These are phyloP conservation scores for Malurus alboscapulatus DNA, from an alignment of 2,113 vertebrate species.

Conservation along the genomic window DNA sequence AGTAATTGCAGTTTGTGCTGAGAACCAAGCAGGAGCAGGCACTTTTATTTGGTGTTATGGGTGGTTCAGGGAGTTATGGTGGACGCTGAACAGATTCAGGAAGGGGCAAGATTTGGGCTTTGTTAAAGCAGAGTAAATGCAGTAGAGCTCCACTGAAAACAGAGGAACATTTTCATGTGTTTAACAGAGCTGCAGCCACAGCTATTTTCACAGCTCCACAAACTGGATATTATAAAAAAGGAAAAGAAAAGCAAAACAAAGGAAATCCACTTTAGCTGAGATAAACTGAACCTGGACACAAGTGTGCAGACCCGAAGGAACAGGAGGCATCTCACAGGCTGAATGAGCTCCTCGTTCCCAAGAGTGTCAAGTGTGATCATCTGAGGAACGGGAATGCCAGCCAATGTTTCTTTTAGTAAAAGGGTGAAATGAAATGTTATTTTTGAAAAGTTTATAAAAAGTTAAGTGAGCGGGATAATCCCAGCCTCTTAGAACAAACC, in stretches of 20 bases:
- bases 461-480: not conserved
- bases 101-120: not conserved
- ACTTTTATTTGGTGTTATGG: not conserved
- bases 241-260: not conserved
- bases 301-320: not conserved
- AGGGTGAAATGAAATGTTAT: not conserved
- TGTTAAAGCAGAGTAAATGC: not conserved
- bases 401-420: not conserved
- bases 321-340: not conserved
- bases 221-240: not conserved
- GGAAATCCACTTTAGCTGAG: constrained; percentile 14
- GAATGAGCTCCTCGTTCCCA: not conserved
- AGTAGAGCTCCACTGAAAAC: not conserved
- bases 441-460: not conserved
- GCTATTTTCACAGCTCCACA: not conserved
- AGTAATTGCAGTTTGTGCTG: not conserved
- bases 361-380: not conserved
- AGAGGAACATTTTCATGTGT: not conserved
- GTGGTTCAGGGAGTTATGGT: not conserved
- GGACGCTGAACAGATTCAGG: not conserved
- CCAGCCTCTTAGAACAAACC: not conserved
- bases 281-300: not conserved
- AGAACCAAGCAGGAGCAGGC: not conserved
- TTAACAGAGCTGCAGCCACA: not conserved
- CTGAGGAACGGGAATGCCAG: not conserved